Evolutionary conservation across 1,140 invertebrate species (phyloP), one percentile per base, ranked within the genome.

Genomic region (Brachionus calyciflorus): DNA sequence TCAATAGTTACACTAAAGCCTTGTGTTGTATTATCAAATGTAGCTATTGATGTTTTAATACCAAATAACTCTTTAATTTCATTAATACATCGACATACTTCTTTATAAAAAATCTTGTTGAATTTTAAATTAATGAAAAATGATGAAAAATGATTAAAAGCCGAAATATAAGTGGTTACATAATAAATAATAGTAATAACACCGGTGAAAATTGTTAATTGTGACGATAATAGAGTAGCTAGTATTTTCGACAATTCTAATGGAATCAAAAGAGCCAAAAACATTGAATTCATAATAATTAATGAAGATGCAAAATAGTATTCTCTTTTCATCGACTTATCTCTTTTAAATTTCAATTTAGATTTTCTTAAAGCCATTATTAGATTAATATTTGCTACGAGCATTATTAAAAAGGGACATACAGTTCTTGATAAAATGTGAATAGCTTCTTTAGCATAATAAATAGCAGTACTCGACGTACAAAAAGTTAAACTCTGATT

Each of bases 121-220:
- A 60, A 60, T 60, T 37, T 37, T 17, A 60, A 37, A 60, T 60
- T 60, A 7, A 40, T 60, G 37, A 60, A 60, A 60, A 60, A 60
- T 40, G 55, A 19, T 4, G 21, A 60, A 9, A 40, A 12, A 37
- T 60, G 55, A 60, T 60, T 37, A 17, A 60, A 60, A 17, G 55
- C 55, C 19, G 55, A 60, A 17, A 60, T 19, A 37, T 60, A 60
- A 37, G 55, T 37, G n/a, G 28, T 19, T 37, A 60, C 30, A 60
- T 17, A 60, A 37, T 40, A 37, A 3, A 60, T 60, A 28, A 60
- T 60, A 26, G 51, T 55, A 24, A 60, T 60, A 9, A 60, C 19
- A 33, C 55, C 55, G 19, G 26, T 40, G 30, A 60, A 60, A 26
- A 26, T 60, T 30, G 55, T 33, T 17, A 40, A 17, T n/a, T 37